Percentiles rank a stretch among this genome's conserved stretches.
These are phyloP conservation scores for Ophioninae sp. DNA, from an alignment of 2,888 invertebrate genomes.

Conservation along the genomic window DNA sequence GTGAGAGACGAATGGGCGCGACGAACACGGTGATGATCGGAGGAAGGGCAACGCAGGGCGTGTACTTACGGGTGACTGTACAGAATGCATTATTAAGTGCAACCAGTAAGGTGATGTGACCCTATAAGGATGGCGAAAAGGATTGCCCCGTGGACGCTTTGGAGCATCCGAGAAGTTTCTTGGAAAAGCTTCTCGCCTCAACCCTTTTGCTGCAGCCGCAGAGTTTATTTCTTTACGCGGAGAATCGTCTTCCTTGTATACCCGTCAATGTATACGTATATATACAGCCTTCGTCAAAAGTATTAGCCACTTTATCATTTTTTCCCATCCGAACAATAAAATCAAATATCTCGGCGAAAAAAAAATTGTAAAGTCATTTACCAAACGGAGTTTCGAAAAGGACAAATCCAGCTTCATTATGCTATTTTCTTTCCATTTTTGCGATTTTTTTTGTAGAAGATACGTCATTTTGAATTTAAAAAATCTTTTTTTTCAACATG, in stretches of 20 bases:
- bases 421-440: too few species aligned
- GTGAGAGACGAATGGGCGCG: background rate
- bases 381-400: too few species aligned
- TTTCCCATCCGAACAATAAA: too few species aligned
- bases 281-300: too few species aligned
- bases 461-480: too few species aligned
- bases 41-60: background rate
- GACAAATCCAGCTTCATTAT: too few species aligned
- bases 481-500: too few species aligned
- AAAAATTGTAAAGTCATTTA: too few species aligned
- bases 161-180: slow-evolving; percentile 54
- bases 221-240: slow-evolving; percentile 58
- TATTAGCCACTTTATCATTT: too few species aligned
- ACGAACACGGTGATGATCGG: background rate
- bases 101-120: slow-evolving; percentile 51
- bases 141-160: slow-evolving; percentile 49
- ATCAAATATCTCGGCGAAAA: too few species aligned
- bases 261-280: too few species aligned
- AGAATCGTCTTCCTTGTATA: slow-evolving; percentile 39
- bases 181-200: slow-evolving; percentile 57
- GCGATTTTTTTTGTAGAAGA: too few species aligned
- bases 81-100: slow-evolving; percentile 24
- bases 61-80: slow-evolving; percentile 15
- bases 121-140: slow-evolving; percentile 63
- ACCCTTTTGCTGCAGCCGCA: slow-evolving; percentile 44